Evolutionary conservation across 2,113 vertebrate species (phyloP), one percentile per base, ranked within the genome.

Genomic region (Sorex araneus): DNA sequence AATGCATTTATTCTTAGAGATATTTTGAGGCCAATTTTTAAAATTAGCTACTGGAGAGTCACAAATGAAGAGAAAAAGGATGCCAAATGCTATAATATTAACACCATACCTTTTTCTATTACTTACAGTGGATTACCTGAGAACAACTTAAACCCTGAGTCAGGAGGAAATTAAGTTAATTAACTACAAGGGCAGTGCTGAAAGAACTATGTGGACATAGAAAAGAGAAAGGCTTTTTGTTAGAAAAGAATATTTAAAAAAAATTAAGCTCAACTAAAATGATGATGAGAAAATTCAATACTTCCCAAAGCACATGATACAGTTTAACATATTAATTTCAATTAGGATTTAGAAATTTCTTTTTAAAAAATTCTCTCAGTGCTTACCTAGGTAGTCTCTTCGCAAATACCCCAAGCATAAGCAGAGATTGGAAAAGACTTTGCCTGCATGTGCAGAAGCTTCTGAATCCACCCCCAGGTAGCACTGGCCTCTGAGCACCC

Each of bases 31-130:
- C 27, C 60, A 76, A 6, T 70, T 81, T 67, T 64, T 21, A 78
- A 83, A 74, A 86, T 77, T 45, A 93, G 32, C n/a, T 79, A 3
- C 54, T 63, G 18, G 50, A 75, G 36, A 70, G 69, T 64, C 7
- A 40, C 13, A 79, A 82, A 90, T 87, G 70, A 83, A 87, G 83
- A 30, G 23, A 80, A 90, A 91, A 5, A 25, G 67, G 47, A 83
- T 70, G 11, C 15, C 73, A 80, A 64, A 34, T 16, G 11, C 32
- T 54, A 43, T 27, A 63, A 79, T 60, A 5, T 54, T 70, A 69
- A 67, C 32, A 64, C 45, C 32, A 34, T 32, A 10, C 28, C 36
- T 84, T 90, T 64, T 50, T 74, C 83, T 80, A 16, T 69, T 67
- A 30, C 30, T 47, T 54, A 63, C 28, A 50, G 36, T 74, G 73